Percentiles rank a stretch among this genome's conserved stretches.
Conservation (phyloP, 2,888 invertebrate genomes). For the Callyntrura sp. region DNA sequence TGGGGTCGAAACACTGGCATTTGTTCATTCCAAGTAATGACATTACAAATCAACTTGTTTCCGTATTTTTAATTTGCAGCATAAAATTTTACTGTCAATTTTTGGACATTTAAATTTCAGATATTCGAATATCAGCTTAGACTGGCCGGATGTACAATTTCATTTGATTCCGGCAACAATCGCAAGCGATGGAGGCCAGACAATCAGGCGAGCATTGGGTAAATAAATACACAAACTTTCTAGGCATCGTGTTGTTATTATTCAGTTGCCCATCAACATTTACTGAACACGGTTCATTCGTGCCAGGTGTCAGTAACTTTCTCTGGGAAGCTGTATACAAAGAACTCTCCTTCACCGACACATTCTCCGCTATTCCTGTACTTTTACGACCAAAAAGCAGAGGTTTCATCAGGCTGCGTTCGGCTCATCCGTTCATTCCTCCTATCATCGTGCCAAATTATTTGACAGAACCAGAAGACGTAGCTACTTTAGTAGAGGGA, state of each 20-base stretch:
- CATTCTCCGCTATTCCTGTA: slow-evolving; percentile 81
- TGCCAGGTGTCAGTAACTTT: slow-evolving; percentile 87
- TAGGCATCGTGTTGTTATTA: background rate
- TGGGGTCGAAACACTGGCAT: slow-evolving; percentile 95
- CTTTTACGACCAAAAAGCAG: slow-evolving; percentile 77
- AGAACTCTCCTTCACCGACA: slow-evolving; percentile 77
- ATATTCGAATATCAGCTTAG: slow-evolving; percentile 74
- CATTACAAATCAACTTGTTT: too few relatives aligned
- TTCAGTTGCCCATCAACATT: background rate
- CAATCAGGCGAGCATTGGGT: slow-evolving; percentile 72
- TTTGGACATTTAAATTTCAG: too few relatives aligned
- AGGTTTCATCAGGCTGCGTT: slow-evolving; percentile 78
- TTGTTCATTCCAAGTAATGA: slow-evolving; percentile 94
- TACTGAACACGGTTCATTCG: background rate
- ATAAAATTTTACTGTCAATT: too few relatives aligned
- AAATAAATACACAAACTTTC: slow-evolving; percentile 31
- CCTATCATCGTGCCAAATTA: slow-evolving; percentile 81
- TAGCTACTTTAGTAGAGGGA: slow-evolving; percentile 74
- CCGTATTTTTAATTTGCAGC: too few relatives aligned
- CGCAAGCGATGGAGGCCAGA: slow-evolving; percentile 81
- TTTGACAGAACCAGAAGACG: slow-evolving; percentile 74
- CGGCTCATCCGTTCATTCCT: slow-evolving; percentile 75
- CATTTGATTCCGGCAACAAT: slow-evolving; percentile 80
- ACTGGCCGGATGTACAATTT: slow-evolving; percentile 82
- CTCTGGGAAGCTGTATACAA: slow-evolving; percentile 81